Conservation (phyloP, 1,140 invertebrate genomes). For the Mactra quadrangularis region DNA sequence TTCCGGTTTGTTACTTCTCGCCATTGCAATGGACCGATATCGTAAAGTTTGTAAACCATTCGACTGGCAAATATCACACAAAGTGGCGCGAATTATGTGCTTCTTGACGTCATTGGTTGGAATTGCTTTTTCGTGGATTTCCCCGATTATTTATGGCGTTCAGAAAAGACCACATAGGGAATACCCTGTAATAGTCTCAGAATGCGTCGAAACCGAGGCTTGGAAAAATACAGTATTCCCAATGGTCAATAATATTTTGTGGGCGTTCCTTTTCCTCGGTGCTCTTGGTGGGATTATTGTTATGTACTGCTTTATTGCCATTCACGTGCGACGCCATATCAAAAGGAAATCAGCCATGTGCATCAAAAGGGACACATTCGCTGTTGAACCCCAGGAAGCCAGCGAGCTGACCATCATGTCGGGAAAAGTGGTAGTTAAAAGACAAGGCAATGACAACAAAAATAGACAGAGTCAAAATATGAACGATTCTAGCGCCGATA, state of each 20-base stretch:
- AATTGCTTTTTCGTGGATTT: constrained; percentile 30
- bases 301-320: constrained; percentile 35
- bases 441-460: too few relatives aligned
- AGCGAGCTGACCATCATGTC: constrained; percentile 21
- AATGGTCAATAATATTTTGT: constrained; percentile 24
- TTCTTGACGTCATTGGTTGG: not conserved
- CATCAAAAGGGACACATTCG: not conserved
- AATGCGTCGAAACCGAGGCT: constrained; percentile 20
- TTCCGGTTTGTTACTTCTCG: constrained; percentile 28
- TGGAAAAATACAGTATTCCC: constrained; percentile 38
- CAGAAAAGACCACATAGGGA: not conserved
- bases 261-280: constrained; percentile 34
- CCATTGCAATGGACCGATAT: constrained; percentile 47
- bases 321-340: not conserved
- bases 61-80: constrained; percentile 34
- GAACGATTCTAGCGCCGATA: not conserved
- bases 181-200: constrained; percentile 9
- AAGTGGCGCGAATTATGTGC: constrained; percentile 21
- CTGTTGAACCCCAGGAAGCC: not conserved
- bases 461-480: not conserved
- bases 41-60: constrained; percentile 55
- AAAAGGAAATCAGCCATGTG: not conserved
- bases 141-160: constrained; percentile 26
- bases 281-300: not conserved
- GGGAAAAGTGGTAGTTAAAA: not conserved